phyloP scores from a whole-genome alignment of 1,140 invertebrate genomes.

The Caenorhabditis elegans region DNA sequence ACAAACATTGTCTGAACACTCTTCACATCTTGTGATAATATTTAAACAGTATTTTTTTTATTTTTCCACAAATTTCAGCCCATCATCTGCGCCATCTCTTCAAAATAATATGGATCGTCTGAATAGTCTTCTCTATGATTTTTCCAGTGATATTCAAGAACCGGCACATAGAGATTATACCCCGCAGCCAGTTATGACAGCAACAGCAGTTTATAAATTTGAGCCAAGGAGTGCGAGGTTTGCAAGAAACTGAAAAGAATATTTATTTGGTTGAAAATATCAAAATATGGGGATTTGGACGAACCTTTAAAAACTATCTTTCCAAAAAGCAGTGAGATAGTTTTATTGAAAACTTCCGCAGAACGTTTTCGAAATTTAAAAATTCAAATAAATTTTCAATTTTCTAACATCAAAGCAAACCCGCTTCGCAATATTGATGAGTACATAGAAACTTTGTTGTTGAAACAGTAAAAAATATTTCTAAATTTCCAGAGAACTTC shows the following conservation, averaged over 20 bases:
- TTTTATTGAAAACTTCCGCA: background rate
- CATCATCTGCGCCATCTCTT: slow-evolving; percentile 39
- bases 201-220: slow-evolving; percentile 47
- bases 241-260: background rate
- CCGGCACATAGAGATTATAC: background rate
- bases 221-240: slow-evolving; percentile 31
- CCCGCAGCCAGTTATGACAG: slow-evolving; percentile 19
- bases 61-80: no score
- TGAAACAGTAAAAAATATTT: no score
- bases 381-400: background rate
- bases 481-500: slow-evolving; percentile 75
- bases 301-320: no score
- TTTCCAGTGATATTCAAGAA: slow-evolving; percentile 21
- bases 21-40: no score
- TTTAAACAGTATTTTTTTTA: no score
- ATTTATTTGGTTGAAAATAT: no score
- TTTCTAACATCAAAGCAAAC: no score
- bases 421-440: no score
- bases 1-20: no score
- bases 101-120: slow-evolving; percentile 51
- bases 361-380: background rate
- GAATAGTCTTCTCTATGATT: slow-evolving; percentile 47
- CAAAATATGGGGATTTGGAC: no score
- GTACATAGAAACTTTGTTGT: no score
- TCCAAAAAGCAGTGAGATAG: background rate